Conservation (phyloP, 2,797 vertebrate genomes). For the Neosilurus hyrtlii region DNA sequence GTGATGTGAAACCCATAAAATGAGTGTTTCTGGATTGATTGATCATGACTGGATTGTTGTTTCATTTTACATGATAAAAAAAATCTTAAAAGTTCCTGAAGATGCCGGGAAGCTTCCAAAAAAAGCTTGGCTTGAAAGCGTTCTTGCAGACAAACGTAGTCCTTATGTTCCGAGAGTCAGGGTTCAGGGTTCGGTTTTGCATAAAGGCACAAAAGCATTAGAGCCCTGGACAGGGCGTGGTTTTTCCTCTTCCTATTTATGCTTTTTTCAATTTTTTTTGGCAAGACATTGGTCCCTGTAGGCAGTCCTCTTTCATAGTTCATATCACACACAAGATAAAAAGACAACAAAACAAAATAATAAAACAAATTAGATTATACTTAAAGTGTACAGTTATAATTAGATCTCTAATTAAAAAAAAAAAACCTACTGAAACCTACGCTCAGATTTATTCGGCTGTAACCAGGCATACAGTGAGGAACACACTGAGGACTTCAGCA, state of each 20-base stretch:
- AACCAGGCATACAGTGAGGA: slow-evolving; percentile 59
- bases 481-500: slow-evolving; percentile 56
- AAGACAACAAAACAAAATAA: slow-evolving; percentile 62
- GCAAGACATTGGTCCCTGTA: slow-evolving; percentile 79
- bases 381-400: slow-evolving; percentile 71
- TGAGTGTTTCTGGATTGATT: slow-evolving; percentile 61
- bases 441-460: slow-evolving; percentile 53
- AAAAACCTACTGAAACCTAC: slow-evolving; percentile 58
- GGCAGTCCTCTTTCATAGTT: slow-evolving; percentile 74
- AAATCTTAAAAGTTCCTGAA: slow-evolving; percentile 55
- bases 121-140: slow-evolving; percentile 69
- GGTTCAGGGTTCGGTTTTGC: slow-evolving; percentile 68
- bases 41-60: slow-evolving; percentile 55
- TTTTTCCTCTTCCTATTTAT: slow-evolving; percentile 53
- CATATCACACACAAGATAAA: slow-evolving; percentile 63
- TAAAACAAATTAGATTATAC: slow-evolving; percentile 66
- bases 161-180: slow-evolving; percentile 64
- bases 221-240: slow-evolving; percentile 64
- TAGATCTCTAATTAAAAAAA: slow-evolving; percentile 40
- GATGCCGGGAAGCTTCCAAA: slow-evolving; percentile 56
- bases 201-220: slow-evolving; percentile 83
- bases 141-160: slow-evolving; percentile 62
- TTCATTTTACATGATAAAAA: slow-evolving; percentile 52
- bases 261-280: slow-evolving; percentile 55
- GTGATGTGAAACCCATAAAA: slow-evolving; percentile 35